Percentiles rank a stretch among this genome's conserved stretches.
Conservation (phyloP, 1,140 invertebrate species). For the Orchestia grillus region DNA sequence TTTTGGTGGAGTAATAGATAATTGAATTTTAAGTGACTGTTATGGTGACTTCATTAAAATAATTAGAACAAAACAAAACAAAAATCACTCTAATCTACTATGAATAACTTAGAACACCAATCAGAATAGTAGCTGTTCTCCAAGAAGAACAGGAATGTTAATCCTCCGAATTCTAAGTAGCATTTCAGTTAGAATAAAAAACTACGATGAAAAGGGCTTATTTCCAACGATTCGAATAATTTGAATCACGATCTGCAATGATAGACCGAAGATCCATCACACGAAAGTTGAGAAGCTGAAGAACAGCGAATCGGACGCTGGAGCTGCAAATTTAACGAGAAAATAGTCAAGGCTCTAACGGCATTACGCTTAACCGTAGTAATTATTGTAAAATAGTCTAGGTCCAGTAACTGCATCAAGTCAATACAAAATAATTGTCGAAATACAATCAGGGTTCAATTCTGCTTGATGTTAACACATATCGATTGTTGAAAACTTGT, state of each 20-base stretch:
- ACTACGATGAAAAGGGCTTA: not conserved
- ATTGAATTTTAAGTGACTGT: not conserved
- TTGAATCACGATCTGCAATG: not conserved
- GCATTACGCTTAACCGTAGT: not conserved
- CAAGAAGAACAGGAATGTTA: not conserved
- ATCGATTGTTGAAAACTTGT: no score
- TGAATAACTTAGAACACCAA: not conserved
- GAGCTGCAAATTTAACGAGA: not conserved
- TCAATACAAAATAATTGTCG: not conserved
- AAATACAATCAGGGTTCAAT: no score
- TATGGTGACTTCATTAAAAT: not conserved
- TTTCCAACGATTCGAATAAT: not conserved
- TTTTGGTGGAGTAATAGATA: not conserved
- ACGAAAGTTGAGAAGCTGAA: not conserved
- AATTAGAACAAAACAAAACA: not conserved
- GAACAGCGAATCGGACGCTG: slow-evolving; percentile 32
- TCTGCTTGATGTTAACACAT: no score
- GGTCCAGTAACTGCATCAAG: not conserved
- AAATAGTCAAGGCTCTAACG: not conserved
- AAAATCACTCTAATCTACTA: not conserved
- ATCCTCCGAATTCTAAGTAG: not conserved
- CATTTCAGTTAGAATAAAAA: not conserved
- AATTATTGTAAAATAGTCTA: not conserved
- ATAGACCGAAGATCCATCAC: not conserved
- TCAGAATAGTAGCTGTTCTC: not conserved